Evolutionary conservation across 2,888 invertebrate species (phyloP), one percentile per base, ranked within the genome.

Genomic region (Auanema sp.): DNA sequence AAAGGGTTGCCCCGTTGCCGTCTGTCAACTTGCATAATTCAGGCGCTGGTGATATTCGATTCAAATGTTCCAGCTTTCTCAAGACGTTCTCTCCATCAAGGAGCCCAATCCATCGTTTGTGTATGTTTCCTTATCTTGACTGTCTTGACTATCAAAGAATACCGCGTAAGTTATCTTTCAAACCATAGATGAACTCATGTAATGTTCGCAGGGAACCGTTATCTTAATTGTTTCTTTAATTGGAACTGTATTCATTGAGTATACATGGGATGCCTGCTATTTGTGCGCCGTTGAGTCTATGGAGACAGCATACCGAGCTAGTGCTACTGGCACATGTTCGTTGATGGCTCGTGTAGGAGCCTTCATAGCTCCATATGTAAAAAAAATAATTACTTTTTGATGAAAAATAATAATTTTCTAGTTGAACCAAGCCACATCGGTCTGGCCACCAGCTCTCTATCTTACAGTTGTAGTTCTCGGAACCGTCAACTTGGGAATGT

Each of bases 211-310:
- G 80, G 77, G 81, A 10, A 53, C 72, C 24, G 71, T 66, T 33
- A 77, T 81, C 68, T 67, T 83, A 5, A 68, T 82, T 11, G 70
- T 79, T 33, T 79, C 79, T 57, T 57, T 83, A 12, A 64, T 80
- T 55, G 83, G 83, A 44, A 79, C 78, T 4, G 75, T 81, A 1
- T 81, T 83, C 73, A 79, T 83, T 63, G 83, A 82, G 63, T 80
- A 81, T 65, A 81, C 80, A 3, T 82, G 83, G 82, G 82, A 82
- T 65, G 82, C 81, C 0, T 79, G 79, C 55, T 81, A 82, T 60
- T 68, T 82, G 11, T 80, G 79, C 53, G 78, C 79, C 8, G 78
- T 82, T 6, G 81, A 81, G 54, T 69, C 74, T 16, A 78, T 80
- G 76, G 78, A 81, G 51, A 81, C 80, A 12, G 63, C 69, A 14